Evolutionary conservation across 2,113 vertebrate species (phyloP), one percentile per base, ranked within the genome.

Genomic region (Nanorana parkeri): DNA sequence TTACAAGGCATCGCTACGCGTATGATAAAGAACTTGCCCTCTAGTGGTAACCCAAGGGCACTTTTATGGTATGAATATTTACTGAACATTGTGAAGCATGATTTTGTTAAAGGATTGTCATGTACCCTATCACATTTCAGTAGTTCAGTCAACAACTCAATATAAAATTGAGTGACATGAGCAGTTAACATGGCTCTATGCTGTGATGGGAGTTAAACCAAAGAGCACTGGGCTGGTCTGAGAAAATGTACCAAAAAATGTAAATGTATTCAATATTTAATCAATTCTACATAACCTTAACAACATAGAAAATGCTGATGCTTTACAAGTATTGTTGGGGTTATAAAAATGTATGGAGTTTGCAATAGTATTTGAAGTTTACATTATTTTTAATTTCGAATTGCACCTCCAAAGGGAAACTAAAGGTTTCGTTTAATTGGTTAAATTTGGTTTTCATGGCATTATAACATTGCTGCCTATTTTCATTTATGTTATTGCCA

Each of bases 191-290:
- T 28, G 23, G 29, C 36, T 51, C 13, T 71, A 21, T 41, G 52
- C 26, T 65, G 61, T 32, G 28, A 54, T 29, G 63, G 20, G 19
- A 36, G 26, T 66, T 24, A 83, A 82, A 83, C 80, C 80, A 83
- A 83, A 83, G 72, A 83, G 29, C 21, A 28, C 32, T 17, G 5
- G 10, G 63, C 28, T 56, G 77, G 52, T 55, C 23, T 21, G 58
- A 81, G 17, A 21, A 55, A 23, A 60, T 10, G 19, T 21, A 23
- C 74, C 61, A 61, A 74, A 81, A 81, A 58, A 58, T 58, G 2
- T 66, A 23, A 66, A 32, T 23, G 16, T 36, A 29, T 74, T 47
- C 10, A 47, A 15, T 47, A 13, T 47, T 47, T 2, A 47, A 47
- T 10, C 41, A 47, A 11, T 15, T 47, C 41, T 47, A 47, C 0